These are phyloP conservation scores for Aldabrachelys gigantea DNA, from an alignment of 2,113 vertebrate species.

Conservation along the genomic window DNA sequence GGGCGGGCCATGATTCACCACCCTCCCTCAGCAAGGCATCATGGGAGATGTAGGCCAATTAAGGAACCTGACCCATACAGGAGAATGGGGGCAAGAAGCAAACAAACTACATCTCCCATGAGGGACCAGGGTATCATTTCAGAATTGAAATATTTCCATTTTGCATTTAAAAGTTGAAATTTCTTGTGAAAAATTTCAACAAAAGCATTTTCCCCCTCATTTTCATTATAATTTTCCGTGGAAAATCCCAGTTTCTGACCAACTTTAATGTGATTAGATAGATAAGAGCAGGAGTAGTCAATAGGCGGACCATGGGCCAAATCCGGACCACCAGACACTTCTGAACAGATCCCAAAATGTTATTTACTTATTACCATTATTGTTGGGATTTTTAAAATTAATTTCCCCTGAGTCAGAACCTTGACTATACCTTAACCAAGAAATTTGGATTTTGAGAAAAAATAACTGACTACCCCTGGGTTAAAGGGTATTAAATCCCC, in stretches of 20 bases:
- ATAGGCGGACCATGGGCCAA: no score
- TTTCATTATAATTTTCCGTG: background rate
- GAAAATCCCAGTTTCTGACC: background rate
- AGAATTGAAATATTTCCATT: background rate
- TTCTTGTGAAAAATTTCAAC: background rate
- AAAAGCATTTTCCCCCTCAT: background rate
- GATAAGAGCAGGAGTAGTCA: background rate
- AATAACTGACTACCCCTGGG: no score
- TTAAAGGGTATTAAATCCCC: background rate
- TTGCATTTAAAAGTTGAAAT: background rate
- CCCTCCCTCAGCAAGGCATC: background rate
- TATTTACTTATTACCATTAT: no score
- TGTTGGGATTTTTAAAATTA: no score
- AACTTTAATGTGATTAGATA: background rate
- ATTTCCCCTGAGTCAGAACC: no score
- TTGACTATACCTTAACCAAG: no score
- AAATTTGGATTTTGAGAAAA: no score
- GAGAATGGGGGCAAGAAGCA: background rate
- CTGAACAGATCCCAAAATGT: no score
- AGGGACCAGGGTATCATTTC: background rate
- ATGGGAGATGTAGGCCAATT: background rate
- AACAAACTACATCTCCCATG: background rate
- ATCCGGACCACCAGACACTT: no score
- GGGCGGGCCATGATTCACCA: background rate
- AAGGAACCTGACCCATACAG: background rate